Conservation (phyloP, 2,888 invertebrate species). For the Philaethria dido region DNA sequence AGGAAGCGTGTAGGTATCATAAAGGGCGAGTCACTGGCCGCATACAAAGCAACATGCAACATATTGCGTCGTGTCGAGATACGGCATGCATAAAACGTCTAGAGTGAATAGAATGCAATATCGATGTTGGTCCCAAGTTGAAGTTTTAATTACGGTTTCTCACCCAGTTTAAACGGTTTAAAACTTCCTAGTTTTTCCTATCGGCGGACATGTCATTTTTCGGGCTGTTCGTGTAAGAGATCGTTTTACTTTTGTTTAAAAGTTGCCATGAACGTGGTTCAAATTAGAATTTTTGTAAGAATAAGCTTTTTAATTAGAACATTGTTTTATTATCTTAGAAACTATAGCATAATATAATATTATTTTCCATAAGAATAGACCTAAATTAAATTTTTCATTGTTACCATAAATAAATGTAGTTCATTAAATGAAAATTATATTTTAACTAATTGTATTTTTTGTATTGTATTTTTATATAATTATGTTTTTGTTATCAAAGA, state of each 20-base stretch:
- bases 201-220: constrained; percentile 29
- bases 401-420: no score
- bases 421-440: no score
- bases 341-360: neutral
- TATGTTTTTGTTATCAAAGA: no score
- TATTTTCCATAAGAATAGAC: no score
- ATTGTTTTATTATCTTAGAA: neutral
- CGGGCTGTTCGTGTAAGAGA: constrained; percentile 20
- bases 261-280: constrained; percentile 8
- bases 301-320: neutral
- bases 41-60: constrained; percentile 36
- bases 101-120: constrained; percentile 34
- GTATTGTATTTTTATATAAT: no score
- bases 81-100: constrained; percentile 29
- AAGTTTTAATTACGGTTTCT: constrained; percentile 40
- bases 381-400: no score
- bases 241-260: constrained; percentile 35
- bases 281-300: neutral
- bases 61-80: constrained; percentile 37
- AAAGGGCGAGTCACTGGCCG: constrained; percentile 28
- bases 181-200: constrained; percentile 24
- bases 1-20: constrained; percentile 37
- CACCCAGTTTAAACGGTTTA: constrained; percentile 33
- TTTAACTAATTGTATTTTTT: no score
- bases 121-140: constrained; percentile 27